phyloP scores from a whole-genome alignment of 1,140 invertebrate species.

The Lepidurus couesii region DNA sequence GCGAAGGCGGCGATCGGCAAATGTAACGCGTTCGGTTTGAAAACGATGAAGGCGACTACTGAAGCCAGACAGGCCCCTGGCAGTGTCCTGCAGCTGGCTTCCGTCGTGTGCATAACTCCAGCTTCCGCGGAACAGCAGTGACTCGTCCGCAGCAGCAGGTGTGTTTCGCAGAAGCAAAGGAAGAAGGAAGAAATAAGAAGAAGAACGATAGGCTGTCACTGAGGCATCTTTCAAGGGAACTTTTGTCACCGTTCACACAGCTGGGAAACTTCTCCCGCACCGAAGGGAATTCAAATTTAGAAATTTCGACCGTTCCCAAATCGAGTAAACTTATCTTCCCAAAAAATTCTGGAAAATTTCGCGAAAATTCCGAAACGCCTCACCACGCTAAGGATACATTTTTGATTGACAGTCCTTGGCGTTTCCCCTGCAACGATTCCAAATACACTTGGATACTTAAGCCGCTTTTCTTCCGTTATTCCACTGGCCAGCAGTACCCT shows the following conservation, averaged over 20 bases:
- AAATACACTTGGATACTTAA: too few relatives aligned
- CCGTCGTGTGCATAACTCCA: neutral
- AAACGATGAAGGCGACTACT: neutral
- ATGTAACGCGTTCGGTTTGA: neutral
- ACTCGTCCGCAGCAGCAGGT: conserved; percentile 2
- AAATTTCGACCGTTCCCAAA: too few relatives aligned
- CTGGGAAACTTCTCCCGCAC: neutral
- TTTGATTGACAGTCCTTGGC: too few relatives aligned
- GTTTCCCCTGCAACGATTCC: too few relatives aligned
- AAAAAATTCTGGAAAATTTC: too few relatives aligned
- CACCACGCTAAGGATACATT: too few relatives aligned
- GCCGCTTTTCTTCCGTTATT: too few relatives aligned
- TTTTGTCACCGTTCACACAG: neutral
- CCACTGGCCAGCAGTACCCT: too few relatives aligned
- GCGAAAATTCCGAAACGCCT: too few relatives aligned
- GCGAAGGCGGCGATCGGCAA: neutral
- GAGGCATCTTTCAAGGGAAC: neutral
- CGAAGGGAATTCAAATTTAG: too few relatives aligned
- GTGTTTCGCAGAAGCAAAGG: neutral
- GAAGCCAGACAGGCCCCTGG: neutral
- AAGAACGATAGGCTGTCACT: neutral
- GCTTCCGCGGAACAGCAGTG: conserved; percentile 5
- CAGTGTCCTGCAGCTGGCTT: neutral
- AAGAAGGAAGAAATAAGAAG: too few relatives aligned
- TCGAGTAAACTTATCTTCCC: too few relatives aligned